phyloP scores from a whole-genome alignment of 2,797 vertebrate genomes.

The Alauda arvensis region DNA sequence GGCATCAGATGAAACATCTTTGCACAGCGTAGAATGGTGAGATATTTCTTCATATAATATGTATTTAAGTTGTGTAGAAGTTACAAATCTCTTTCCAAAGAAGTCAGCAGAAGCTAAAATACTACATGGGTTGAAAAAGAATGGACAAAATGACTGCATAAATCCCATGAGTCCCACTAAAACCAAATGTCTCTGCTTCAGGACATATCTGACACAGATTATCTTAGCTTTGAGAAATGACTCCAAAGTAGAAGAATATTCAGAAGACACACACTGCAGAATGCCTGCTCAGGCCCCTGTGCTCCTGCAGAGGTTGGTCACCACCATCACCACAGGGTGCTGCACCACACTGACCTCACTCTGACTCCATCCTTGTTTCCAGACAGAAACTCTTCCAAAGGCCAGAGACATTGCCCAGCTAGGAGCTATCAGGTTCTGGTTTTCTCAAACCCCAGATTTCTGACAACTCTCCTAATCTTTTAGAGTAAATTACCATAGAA shows the following conservation, averaged over 20 bases:
- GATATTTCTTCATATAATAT: not conserved
- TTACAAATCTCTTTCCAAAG: not conserved
- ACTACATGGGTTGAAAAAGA: not conserved
- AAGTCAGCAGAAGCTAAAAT: not conserved
- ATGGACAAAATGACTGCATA: not conserved
- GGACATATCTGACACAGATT: not conserved
- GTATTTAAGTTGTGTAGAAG: not conserved
- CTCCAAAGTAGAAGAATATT: not conserved
- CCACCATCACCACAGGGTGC: not conserved
- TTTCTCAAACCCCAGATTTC: not conserved
- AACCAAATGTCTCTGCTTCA: not conserved
- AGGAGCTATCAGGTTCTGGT: not conserved
- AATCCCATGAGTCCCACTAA: not conserved
- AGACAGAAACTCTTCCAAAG: not conserved
- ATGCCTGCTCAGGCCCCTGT: not conserved
- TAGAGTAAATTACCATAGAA: not conserved
- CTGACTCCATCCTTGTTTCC: not conserved
- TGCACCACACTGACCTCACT: not conserved
- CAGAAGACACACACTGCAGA: not conserved
- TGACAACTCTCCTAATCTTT: not conserved
- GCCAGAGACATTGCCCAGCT: not conserved
- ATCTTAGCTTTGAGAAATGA: not conserved
- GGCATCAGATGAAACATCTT: not conserved
- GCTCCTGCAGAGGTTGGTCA: not conserved
- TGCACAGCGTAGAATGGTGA: not conserved